These are phyloP conservation scores for Pandemis heparana DNA, from an alignment of 2,888 invertebrate genomes.

Conservation along the genomic window DNA sequence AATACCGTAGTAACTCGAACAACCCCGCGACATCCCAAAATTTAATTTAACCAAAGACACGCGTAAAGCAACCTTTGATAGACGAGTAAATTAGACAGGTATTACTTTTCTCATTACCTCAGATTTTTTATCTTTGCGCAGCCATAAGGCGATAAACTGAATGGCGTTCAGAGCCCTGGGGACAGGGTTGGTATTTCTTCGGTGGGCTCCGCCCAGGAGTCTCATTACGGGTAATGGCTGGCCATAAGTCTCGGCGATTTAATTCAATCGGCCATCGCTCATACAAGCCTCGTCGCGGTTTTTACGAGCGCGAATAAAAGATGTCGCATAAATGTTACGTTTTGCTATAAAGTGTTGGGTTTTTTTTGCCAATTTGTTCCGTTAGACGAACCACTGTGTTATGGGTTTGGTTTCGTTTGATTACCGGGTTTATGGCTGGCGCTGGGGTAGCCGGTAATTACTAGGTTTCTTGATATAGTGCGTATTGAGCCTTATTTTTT, in stretches of 20 bases:
- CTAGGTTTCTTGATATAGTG: background rate
- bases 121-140: slow-evolving; percentile 45
- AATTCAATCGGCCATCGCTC: slow-evolving; percentile 63
- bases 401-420: background rate
- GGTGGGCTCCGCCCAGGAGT: slow-evolving; percentile 46
- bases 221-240: slow-evolving; percentile 65
- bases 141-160: slow-evolving; percentile 49
- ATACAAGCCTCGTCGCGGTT: slow-evolving; percentile 52
- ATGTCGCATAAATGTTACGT: slow-evolving; percentile 42
- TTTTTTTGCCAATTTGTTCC: slow-evolving; percentile 27
- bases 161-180: slow-evolving; percentile 44
- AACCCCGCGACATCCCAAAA: slow-evolving; percentile 14
- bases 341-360: slow-evolving; percentile 26
- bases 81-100: slow-evolving; percentile 42
- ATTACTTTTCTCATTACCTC: slow-evolving; percentile 41
- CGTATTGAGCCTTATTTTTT: too few relatives aligned
- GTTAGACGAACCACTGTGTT: slow-evolving; percentile 6
- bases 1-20: slow-evolving; percentile 2
- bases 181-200: slow-evolving; percentile 49
- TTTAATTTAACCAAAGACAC: slow-evolving; percentile 41
- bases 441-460: background rate
- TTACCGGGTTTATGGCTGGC: background rate
- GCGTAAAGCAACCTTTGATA: slow-evolving; percentile 35
- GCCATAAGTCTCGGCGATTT: slow-evolving; percentile 64
- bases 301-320: slow-evolving; percentile 57